Evolutionary conservation across 2,113 vertebrate species (phyloP), one percentile per base, ranked within the genome.

Genomic region (Xiphias gladius): DNA sequence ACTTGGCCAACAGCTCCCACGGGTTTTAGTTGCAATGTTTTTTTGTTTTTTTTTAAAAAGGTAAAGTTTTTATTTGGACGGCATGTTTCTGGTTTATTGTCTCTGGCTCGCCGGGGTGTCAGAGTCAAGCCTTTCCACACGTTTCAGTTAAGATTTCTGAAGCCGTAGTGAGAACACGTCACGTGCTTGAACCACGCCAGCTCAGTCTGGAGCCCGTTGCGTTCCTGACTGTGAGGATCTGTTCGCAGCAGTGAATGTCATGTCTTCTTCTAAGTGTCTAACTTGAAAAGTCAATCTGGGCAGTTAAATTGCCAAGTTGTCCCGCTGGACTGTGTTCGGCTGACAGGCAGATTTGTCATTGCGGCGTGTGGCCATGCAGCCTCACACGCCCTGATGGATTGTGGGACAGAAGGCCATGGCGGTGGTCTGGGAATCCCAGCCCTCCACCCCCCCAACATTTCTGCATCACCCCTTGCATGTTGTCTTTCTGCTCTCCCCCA

Each of bases 331-430:
- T 71, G 79, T 76, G 90, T 74, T 83, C 4, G 26, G 12, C 22
- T 86, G 89, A 94, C 91, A 63, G 91, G 86, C 86, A 90, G 86
- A 94, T 94, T 89, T 93, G 93, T 95, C 91, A 94, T 71, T 7
- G 20, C 81, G 80, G 64, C 75, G 32, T 83, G 89, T 79, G 84
- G 88, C 79, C 86, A 7, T 75, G 67, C 82, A 70, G 85, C 66
- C 63, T 77, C 54, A 54, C 90, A 91, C 65, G 77, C 62, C 65
- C 88, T 93, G 94, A 95, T 93, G 91, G 86, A 95, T 93, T 86
- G 85, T 86, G 80, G 83, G 83, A 87, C 69, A 86, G 76, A 90
- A 89, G 91, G 87, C 70, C 78, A 76, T 2, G 16, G 37, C 2
- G 63, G 71, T 39, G 75, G 80, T 73, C 71, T 78, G 58, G 61